Conservation (phyloP, 2,888 invertebrate genomes). For the Lepidocyrtoides sp. region DNA sequence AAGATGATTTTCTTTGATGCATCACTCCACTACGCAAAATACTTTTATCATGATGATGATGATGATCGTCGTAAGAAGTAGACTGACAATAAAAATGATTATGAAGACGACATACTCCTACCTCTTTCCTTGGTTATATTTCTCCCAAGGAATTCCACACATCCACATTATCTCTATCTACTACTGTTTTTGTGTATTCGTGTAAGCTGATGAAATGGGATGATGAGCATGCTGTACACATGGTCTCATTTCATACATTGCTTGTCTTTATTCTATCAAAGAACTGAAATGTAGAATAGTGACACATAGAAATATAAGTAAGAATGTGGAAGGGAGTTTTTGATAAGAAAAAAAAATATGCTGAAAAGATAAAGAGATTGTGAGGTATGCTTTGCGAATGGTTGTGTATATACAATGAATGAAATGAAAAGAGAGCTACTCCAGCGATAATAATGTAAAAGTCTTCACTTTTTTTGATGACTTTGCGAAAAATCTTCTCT, state of each 20-base stretch:
- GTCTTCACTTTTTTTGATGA: conserved; percentile 64
- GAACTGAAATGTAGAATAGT: conserved; percentile 9
- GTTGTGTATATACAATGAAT: not conserved
- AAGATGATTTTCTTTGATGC: conserved; percentile 72
- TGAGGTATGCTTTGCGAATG: not conserved
- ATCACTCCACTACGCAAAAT: conserved; percentile 60
- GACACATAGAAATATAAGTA: not conserved
- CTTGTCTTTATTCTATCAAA: not conserved
- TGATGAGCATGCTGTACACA: conserved; percentile 33
- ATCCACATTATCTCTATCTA: not conserved
- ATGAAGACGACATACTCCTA: conserved; percentile 56
- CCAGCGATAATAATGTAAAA: conserved; percentile 19
- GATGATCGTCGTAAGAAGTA: conserved; percentile 10
- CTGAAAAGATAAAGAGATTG: conserved; percentile 8
- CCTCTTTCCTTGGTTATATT: conserved; percentile 15
- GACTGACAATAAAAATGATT: conserved; percentile 72
- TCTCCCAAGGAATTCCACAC: not conserved
- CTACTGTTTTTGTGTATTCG: not conserved
- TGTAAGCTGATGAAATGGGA: conserved; percentile 37
- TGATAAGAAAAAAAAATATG: not conserved
- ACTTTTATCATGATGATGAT: conserved; percentile 60
- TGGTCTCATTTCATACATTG: conserved; percentile 28
- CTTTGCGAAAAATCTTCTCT: conserved; percentile 47
- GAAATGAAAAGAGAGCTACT: not conserved
- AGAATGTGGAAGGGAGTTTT: not conserved